Evolutionary conservation across 2,797 vertebrate species (phyloP).

Genomic region (Lepidocolaptes lacrymiger): DNA sequence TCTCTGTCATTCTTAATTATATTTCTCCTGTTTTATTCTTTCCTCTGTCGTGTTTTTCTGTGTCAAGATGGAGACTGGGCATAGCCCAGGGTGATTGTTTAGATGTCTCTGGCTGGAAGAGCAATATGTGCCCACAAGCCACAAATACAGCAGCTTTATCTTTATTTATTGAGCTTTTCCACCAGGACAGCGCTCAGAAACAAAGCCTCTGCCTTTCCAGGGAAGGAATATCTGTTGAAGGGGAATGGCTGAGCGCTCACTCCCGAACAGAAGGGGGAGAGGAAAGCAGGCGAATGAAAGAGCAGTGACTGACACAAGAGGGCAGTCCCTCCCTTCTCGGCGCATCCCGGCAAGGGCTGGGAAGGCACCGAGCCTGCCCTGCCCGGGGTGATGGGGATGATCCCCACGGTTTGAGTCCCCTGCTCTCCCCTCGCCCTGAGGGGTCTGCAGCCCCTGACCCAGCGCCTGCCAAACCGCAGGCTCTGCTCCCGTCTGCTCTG

Average conservation of each 20-base stretch:
- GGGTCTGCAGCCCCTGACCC: not conserved
- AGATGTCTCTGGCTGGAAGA: not conserved
- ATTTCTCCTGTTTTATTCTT: not conserved
- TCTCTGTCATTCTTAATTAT: not conserved
- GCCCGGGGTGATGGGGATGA: not conserved
- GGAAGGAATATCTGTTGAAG: not conserved
- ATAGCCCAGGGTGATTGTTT: not conserved
- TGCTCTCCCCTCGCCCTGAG: not conserved
- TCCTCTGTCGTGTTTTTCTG: not conserved
- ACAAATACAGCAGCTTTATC: not conserved
- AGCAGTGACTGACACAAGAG: not conserved
- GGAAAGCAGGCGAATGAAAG: not conserved
- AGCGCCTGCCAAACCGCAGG: rapidly evolving
- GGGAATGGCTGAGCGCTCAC: not conserved
- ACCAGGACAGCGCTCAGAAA: not conserved
- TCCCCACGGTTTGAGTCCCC: not conserved
- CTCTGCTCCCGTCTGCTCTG: rapidly evolving
- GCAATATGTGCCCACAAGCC: not conserved
- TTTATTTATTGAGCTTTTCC: not conserved
- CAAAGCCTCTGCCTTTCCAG: not conserved
- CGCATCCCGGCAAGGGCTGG: not conserved
- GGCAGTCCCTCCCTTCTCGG: not conserved
- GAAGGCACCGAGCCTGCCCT: not conserved
- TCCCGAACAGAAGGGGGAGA: rapidly evolving
- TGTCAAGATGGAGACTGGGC: not conserved